Evolutionary conservation across 2,888 invertebrate genomes (phyloP), one percentile per base, ranked within the genome.

Genomic region (Eretmocerus hayati): DNA sequence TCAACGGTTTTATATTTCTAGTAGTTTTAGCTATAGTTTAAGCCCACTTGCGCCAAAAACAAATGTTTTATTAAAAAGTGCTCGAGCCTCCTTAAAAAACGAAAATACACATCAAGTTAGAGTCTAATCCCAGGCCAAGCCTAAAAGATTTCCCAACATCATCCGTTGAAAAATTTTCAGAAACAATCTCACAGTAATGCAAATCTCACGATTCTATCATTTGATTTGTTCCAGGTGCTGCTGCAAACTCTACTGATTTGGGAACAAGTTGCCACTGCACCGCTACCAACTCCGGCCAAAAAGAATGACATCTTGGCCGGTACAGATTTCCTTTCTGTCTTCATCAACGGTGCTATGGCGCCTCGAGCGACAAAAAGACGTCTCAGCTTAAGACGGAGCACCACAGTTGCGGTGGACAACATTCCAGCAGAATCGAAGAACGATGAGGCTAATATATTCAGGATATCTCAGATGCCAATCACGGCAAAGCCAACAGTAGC

Each of bases 301-400:
- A 62, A 64, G 39, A 68, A 62, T 62, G 79, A 77, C 60, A 66
- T 74, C 38, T 58, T 73, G 38, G 71, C 74, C 38, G 74, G 74
- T 48, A 70, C 72, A 23, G 74, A 74, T 57, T 74, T 74, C 60
- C 66, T 74, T 16, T 71, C 72, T 15, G 71, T 74, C 18, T 73
- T 74, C 57, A 73, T 74, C 61, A 69, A 72, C 61, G 72, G 71
- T 46, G 71, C 70, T 18, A 69, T 72, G 66, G 66, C 68, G 46
- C 59, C 65, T 26, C 55, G 66, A 32, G 61, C 65, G 4, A 60
- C 63, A 15, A 58, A 67, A 38, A 55, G 63, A 49, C 55, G 67
- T 39, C 55, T 59, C 8, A 52, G 47, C 21, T 30, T 54, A 32
- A 53, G 59, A 50, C 53, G 58, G 2, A 38, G 48, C 9, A 42